A percentile compares a stretch with the other conserved stretches of the same genome.
These are phyloP conservation scores for Pollimyrus isidori DNA, from an alignment of 2,113 vertebrate species.

Conservation along the genomic window DNA sequence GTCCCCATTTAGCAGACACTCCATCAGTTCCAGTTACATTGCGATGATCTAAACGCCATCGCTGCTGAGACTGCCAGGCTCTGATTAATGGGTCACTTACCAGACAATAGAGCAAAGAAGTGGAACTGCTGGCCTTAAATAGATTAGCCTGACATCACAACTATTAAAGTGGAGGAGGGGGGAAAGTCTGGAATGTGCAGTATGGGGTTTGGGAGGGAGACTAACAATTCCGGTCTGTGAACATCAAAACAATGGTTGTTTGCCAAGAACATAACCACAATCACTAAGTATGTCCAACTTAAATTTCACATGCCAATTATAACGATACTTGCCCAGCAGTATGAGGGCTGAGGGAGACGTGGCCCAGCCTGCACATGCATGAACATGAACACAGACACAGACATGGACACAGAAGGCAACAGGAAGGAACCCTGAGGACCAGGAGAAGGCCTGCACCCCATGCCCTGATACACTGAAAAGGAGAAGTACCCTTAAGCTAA, in stretches of 20 bases:
- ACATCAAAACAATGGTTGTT: not conserved
- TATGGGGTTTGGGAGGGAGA: not conserved
- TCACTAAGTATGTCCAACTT: not conserved
- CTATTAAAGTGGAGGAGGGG: not conserved
- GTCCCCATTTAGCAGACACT: not conserved
- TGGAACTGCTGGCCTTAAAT: not conserved
- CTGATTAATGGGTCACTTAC: not conserved
- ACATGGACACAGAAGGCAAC: not conserved
- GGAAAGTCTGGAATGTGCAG: not conserved
- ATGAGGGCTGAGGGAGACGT: not conserved
- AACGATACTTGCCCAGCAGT: not conserved
- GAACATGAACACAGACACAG: not conserved
- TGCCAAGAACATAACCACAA: not conserved
- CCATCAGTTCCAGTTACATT: not conserved
- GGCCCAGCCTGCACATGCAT: not conserved
- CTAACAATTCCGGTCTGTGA: not conserved
- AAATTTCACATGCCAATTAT: not conserved
- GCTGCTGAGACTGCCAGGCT: not conserved
- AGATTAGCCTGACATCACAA: not conserved
- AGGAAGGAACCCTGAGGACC: not conserved
- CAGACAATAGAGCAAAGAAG: not conserved
- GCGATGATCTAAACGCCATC: not conserved
- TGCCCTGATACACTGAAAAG: not conserved
- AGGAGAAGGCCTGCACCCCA: not conserved
- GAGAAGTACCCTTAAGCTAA: not conserved